Conservation (phyloP, 2,113 vertebrate species). For the Sterrhoptilus dennistouni region DNA sequence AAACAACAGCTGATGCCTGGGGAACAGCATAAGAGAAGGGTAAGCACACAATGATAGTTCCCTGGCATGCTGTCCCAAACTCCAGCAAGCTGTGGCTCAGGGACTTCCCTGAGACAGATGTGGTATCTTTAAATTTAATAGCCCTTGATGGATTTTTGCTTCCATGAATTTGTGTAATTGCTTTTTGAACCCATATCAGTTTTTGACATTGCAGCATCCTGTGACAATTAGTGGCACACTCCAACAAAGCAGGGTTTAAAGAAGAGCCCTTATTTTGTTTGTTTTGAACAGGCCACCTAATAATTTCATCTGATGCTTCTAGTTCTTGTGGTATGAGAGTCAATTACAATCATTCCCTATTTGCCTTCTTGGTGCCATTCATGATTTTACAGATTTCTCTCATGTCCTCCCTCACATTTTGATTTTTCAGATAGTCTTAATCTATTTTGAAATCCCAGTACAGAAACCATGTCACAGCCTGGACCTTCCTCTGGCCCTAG, state of each 20-base stretch:
- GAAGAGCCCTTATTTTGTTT: conserved; percentile 56
- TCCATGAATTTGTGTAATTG: conserved; percentile 64
- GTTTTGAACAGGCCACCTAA: conserved; percentile 41
- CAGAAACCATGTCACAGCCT: neutral
- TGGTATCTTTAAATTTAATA: conserved; percentile 69
- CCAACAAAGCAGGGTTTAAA: conserved; percentile 31
- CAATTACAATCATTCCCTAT: conserved; percentile 52
- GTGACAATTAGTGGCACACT: conserved; percentile 49
- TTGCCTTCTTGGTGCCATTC: neutral
- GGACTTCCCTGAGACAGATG: conserved; percentile 67
- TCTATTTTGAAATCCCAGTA: neutral
- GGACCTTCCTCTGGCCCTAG: neutral
- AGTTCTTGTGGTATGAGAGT: conserved; percentile 25
- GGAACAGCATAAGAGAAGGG: conserved; percentile 36
- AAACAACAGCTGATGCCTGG: conserved; percentile 65
- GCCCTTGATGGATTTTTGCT: conserved; percentile 62
- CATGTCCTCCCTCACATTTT: neutral
- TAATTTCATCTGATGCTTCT: conserved; percentile 43
- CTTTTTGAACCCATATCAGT: conserved; percentile 45
- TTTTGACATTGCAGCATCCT: conserved; percentile 58
- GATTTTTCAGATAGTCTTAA: neutral
- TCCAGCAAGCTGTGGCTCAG: conserved; percentile 64
- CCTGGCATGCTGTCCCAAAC: conserved; percentile 54
- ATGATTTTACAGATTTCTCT: neutral
- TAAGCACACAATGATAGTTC: conserved; percentile 20